These are phyloP conservation scores for Phyto melanocephala DNA, from an alignment of 2,888 invertebrate genomes.

Conservation along the genomic window DNA sequence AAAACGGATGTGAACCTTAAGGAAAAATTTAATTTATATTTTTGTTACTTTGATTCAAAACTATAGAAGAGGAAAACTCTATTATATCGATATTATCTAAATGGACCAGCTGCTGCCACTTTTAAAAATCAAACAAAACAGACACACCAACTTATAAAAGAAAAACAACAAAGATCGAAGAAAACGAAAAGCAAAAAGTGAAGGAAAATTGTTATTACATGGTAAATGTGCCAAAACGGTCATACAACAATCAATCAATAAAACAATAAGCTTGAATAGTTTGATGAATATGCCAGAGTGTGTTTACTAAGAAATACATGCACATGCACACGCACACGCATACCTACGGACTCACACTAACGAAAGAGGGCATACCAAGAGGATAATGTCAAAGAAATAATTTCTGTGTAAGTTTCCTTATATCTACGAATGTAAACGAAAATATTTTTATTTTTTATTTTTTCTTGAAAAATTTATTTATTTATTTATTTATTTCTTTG, in stretches of 20 bases:
- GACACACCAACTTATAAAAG: not conserved
- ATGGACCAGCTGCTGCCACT: slow-evolving; percentile 53
- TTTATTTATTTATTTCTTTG: too few relatives aligned
- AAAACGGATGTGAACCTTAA: slow-evolving; percentile 8
- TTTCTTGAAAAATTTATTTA: too few relatives aligned
- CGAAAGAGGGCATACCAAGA: not conserved
- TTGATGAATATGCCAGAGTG: not conserved
- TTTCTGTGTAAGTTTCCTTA: too few relatives aligned
- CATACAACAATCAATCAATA: slow-evolving; percentile 59
- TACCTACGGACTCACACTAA: not conserved
- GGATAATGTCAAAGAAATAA: too few relatives aligned
- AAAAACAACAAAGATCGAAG: not conserved
- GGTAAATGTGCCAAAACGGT: slow-evolving; percentile 54
- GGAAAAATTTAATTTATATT: slow-evolving; percentile 1
- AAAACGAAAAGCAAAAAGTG: not conserved
- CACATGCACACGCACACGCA: too few relatives aligned
- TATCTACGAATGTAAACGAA: too few relatives aligned
- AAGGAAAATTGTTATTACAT: slow-evolving; percentile 51
- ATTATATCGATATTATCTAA: slow-evolving; percentile 50
- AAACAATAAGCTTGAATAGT: slow-evolving; percentile 42
- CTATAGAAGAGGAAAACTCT: slow-evolving; percentile 12
- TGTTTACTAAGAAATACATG: slow-evolving; percentile 1
- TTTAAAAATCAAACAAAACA: not conserved
- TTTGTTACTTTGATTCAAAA: slow-evolving; percentile 27
- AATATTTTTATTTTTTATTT: too few relatives aligned